Base-by-base conservation (phyloP, 2,797 vertebrate genomes). In the Dendrocincla fuliginosa region DNA sequence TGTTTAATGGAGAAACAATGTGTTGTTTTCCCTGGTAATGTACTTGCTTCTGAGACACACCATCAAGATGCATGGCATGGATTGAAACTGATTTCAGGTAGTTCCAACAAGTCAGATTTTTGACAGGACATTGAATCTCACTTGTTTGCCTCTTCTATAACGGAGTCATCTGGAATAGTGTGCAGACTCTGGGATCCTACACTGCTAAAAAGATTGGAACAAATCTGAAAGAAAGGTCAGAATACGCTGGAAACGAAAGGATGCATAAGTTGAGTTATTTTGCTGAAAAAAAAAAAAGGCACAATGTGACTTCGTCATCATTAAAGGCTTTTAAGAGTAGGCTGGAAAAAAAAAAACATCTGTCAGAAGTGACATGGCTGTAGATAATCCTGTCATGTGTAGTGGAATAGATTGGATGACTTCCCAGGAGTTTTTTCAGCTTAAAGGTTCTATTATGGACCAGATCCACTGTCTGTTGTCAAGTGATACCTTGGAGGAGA, bases 301-400 rank as follows among this genome's bases (percentile, higher is more conserved):
- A 80, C 49, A 91, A 20, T 78, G 57, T 88, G 84, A 88, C 10
- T 1, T 76, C 42, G 89, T 59, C 67, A 79, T 91, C 85, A 84
- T 86, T 92, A 96, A 87, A 86, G 33, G 67, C 69, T 92, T 94
- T 90, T 95, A 93, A 92, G 74, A 87, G 33, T 42, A 90, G 44
- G 6, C 32, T 76, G 63, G 73, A 19, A 28, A 50, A 50, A 52
- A 93, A 87, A 83, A 84, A 77, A 82, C 49, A 73, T 83, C 88
- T 94, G 80, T 91, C 92, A 95, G 86, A 93, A 94, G 71, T 78
- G 50, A 55, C 73, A 79, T 41, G 75, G 57, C 32, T 84, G 74
- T 61, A 94, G 92, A 89, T 90, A 89, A 96, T 93, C 27, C 42
- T 93, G 86, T 79, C 28, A 3, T 68, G 39, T 68, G 50, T 41